Conservation (phyloP, 2,113 vertebrate genomes). For the Scortum barcoo region DNA sequence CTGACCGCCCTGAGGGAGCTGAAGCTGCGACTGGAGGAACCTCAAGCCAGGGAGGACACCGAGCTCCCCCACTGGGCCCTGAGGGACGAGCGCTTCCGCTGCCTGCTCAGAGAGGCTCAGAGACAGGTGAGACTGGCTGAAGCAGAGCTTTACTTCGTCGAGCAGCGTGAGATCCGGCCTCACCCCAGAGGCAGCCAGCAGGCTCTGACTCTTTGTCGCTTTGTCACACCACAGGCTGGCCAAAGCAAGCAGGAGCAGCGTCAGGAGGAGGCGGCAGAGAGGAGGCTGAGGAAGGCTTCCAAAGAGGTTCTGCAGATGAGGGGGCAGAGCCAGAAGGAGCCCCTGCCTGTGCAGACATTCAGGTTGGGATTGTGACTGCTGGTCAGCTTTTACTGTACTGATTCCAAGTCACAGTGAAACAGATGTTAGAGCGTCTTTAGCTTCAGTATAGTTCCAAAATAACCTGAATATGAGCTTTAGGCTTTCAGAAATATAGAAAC, state of each 20-base stretch:
- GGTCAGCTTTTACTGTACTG: not conserved
- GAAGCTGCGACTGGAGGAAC: slow-evolving; percentile 94
- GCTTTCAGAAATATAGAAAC: not conserved
- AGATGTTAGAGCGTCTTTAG: not conserved
- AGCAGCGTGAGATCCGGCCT: fast-evolving
- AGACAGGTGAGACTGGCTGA: slow-evolving; percentile 89
- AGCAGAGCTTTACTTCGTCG: too few species aligned
- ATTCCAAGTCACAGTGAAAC: not conserved
- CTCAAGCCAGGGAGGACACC: slow-evolving; percentile 85
- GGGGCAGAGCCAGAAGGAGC: slow-evolving; percentile 94
- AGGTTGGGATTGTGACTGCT: slow-evolving; percentile 81
- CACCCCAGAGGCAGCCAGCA: not conserved
- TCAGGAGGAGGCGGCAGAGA: slow-evolving; percentile 94
- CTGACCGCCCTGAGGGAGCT: slow-evolving; percentile 91
- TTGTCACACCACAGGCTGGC: slow-evolving; percentile 83
- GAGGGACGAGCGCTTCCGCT: slow-evolving; percentile 92
- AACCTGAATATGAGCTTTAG: not conserved
- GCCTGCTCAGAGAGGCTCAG: slow-evolving; percentile 94
- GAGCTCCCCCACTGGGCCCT: slow-evolving; percentile 94
- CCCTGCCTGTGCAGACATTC: slow-evolving; percentile 96
- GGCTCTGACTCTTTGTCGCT: not conserved
- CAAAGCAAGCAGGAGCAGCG: slow-evolving; percentile 95
- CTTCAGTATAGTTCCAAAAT: not conserved
- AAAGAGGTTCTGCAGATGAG: slow-evolving; percentile 96
- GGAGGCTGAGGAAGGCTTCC: slow-evolving; percentile 95